Base-by-base conservation (phyloP, 2,888 invertebrate species). In the Epinotia brunnichana region DNA sequence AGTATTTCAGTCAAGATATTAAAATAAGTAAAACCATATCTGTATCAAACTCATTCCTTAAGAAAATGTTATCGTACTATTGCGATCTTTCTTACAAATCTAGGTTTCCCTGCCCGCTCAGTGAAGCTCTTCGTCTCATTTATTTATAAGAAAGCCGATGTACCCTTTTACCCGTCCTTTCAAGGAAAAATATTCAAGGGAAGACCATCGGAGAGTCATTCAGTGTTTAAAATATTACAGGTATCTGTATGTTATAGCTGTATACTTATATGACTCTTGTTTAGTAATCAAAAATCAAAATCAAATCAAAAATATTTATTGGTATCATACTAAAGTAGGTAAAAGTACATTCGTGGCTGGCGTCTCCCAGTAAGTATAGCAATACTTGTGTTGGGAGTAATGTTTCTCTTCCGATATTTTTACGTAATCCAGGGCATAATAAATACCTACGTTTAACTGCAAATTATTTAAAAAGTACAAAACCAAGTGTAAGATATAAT, bases 31-130 rank as follows among this genome's bases (percentile, higher is more conserved):
- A 53, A 21, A 19, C 53, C 53, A 54, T 64, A 53, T 39, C 19
- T 64, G 13, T 7, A n/a, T n/a, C 35, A 21, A 66, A 54, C 39
- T 56, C 39, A 41, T 29, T 19, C 15, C 19, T 54, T 54, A 24
- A 66, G 41, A n/a, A 66, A 66, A 66, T 21, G 41, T 54, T 17
- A 54, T 21, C 41, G 39, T 66, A 56, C 21, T 41, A 56, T 54
- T 53, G 17, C 61, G 54, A 54, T 62, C 61, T 69, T 59, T 70
- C 70, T 64, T 48, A 57, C 63, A 48, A 54, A 70, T 64, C 70
- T 70, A 57, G 70, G 57, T 70, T 69, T 54, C 17, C 39, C 51
- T 53, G 51, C 24, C 63, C 63, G 64, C 64, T 70, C 70, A 70
- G 44, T 44, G 51, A 48, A 59, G 70, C 63, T 57, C 70, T 57